Evolutionary conservation across 1,140 invertebrate genomes (phyloP).

Genomic region (Neodiprion virginianus): DNA sequence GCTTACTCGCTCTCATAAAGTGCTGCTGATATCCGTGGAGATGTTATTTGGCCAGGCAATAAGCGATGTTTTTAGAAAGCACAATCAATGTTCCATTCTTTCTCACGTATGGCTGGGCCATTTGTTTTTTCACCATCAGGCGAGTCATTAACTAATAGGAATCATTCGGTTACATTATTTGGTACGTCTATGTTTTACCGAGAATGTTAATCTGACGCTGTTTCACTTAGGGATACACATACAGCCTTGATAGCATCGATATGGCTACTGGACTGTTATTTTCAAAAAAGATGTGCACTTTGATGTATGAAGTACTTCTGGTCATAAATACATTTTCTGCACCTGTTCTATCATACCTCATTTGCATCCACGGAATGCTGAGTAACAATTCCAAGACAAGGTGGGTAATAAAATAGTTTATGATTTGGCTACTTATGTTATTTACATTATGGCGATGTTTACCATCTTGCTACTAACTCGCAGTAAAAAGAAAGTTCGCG

Average conservation of each 20-base stretch:
- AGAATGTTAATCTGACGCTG: not conserved
- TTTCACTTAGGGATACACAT: constrained; percentile 75
- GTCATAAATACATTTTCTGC: constrained; percentile 68
- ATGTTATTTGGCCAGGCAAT: constrained; percentile 58
- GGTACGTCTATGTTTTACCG: not conserved
- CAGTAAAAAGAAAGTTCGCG: not conserved
- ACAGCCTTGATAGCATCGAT: constrained; percentile 86
- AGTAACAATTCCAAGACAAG: not conserved
- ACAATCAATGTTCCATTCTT: constrained; percentile 4
- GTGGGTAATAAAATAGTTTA: not conserved
- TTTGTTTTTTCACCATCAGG: constrained; percentile 75
- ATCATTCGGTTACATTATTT: not conserved
- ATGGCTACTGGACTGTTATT: constrained; percentile 84
- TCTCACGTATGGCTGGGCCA: constrained; percentile 70
- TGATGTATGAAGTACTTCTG: constrained; percentile 73
- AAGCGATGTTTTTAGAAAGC: constrained; percentile 1
- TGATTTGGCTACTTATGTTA: not conserved
- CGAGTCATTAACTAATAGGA: constrained; percentile 32
- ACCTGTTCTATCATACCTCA: constrained; percentile 61
- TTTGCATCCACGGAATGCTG: constrained; percentile 50
- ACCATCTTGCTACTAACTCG: not conserved
- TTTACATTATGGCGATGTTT: not conserved
- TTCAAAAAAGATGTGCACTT: constrained; percentile 71
- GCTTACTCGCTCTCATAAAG: constrained; percentile 75
- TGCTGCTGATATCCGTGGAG: constrained; percentile 66